Evolutionary conservation across 2,888 invertebrate genomes (phyloP).

Genomic region (Anorthoa munda): DNA sequence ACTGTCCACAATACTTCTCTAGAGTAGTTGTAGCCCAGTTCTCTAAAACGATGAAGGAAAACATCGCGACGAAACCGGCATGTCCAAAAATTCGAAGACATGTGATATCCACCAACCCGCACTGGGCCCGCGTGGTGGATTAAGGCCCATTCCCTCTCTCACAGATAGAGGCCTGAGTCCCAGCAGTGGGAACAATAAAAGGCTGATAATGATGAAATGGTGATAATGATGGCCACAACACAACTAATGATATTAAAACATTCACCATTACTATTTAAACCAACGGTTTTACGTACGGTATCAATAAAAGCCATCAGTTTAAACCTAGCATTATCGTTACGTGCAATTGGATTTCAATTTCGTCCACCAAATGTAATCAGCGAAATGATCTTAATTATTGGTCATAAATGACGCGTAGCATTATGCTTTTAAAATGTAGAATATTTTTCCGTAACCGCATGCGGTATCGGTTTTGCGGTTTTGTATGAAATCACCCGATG

Average conservation of each 20-base stretch:
- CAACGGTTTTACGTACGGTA: slow-evolving; percentile 8
- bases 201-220: too few relatives aligned
- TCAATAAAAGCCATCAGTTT: slow-evolving; percentile 38
- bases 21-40: too few relatives aligned
- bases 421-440: slow-evolving; percentile 19
- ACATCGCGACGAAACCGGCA: too few relatives aligned
- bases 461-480: slow-evolving; percentile 6
- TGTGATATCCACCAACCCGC: too few relatives aligned
- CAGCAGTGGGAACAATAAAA: too few relatives aligned
- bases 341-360: slow-evolving; percentile 54
- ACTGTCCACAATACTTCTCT: too few relatives aligned
- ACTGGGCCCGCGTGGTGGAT: too few relatives aligned
- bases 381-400: slow-evolving; percentile 53
- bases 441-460: slow-evolving; percentile 18
- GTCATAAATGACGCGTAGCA: slow-evolving; percentile 34
- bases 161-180: too few relatives aligned
- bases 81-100: too few relatives aligned
- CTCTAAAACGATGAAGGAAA: too few relatives aligned
- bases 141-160: too few relatives aligned
- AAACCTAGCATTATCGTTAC: slow-evolving; percentile 41
- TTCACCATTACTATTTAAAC: slow-evolving; percentile 12
- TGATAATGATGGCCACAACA: too few relatives aligned
- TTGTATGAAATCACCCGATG: neutral
- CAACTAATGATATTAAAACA: neutral
- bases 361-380: slow-evolving; percentile 44